phyloP scores from a whole-genome alignment of 1,140 invertebrate genomes.

The Scaptomyza graminum region DNA sequence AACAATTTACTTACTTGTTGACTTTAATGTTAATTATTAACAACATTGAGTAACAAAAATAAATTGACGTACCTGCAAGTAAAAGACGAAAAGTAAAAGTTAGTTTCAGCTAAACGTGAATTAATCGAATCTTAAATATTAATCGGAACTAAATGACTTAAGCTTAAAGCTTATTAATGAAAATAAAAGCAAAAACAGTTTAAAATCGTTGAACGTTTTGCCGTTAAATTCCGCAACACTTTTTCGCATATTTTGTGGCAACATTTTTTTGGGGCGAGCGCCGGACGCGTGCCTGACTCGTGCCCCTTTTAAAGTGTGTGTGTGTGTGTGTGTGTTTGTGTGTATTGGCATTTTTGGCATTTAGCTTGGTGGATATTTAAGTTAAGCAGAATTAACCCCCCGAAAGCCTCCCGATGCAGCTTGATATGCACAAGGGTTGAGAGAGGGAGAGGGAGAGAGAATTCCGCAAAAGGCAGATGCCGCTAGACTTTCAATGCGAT shows the following conservation, averaged over 20 bases:
- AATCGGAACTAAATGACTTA: constrained; percentile 2
- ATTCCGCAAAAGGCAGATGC: constrained; percentile 29
- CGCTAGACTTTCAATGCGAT: constrained; percentile 52
- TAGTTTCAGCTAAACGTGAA: not conserved
- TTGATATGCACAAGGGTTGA: constrained; percentile 35
- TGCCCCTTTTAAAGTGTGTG: not conserved
- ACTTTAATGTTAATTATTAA: not conserved
- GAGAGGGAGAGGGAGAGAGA: not conserved
- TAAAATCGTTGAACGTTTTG: not conserved
- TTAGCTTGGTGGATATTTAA: constrained; percentile 16
- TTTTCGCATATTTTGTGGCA: constrained; percentile 53
- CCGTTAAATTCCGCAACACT: constrained; percentile 4
- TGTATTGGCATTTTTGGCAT: constrained; percentile 27
- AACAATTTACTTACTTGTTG: not conserved
- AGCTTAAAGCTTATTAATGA: not conserved
- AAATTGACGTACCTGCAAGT: constrained; percentile 34
- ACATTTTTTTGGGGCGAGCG: constrained; percentile 39
- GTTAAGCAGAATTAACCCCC: constrained; percentile 42
- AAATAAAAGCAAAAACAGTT: not conserved
- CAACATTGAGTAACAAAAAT: not conserved
- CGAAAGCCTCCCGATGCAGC: constrained; percentile 16
- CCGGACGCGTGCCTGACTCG: constrained; percentile 23
- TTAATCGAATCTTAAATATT: not conserved
- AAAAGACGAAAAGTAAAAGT: not conserved
- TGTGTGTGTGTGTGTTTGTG: no score